Conservation (phyloP, 1,140 invertebrate species). For the Pseudomyrmex concolor region DNA sequence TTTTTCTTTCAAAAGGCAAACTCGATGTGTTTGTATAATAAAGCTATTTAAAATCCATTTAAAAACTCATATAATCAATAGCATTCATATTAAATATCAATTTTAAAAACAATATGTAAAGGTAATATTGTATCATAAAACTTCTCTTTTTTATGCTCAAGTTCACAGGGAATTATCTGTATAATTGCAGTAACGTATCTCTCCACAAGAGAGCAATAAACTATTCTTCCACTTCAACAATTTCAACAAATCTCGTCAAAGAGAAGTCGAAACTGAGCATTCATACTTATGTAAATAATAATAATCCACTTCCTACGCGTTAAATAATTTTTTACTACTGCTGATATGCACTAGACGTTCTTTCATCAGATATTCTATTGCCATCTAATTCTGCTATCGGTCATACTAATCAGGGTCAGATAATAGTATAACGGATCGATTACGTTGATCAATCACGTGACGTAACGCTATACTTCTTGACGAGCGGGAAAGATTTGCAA, state of each 20-base stretch:
- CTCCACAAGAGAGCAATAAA: neutral
- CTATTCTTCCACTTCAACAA: neutral
- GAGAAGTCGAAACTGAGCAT: conserved; percentile 54
- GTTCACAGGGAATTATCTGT: neutral
- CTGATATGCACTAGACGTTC: neutral
- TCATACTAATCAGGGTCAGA: conserved; percentile 15
- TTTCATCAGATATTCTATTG: conserved; percentile 14
- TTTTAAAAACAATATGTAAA: neutral
- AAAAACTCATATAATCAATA: neutral
- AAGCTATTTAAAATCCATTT: neutral
- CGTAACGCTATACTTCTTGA: conserved; percentile 4
- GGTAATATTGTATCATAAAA: too few species aligned
- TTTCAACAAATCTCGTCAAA: neutral
- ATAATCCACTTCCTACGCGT: neutral
- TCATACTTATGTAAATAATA: conserved; percentile 19
- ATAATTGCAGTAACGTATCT: neutral
- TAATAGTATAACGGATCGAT: neutral
- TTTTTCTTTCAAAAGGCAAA: conserved; percentile 16
- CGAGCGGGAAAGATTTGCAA: conserved; percentile 5
- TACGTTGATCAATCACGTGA: conserved; percentile 15
- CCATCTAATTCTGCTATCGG: conserved; percentile 2
- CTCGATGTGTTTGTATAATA: neutral
- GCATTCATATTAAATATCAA: conserved; percentile 3
- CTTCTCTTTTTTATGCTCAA: too few species aligned
- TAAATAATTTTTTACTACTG: conserved; percentile 31